Conservation (phyloP, 2,888 invertebrate genomes). For the Caenorhabditis zanzibari region DNA sequence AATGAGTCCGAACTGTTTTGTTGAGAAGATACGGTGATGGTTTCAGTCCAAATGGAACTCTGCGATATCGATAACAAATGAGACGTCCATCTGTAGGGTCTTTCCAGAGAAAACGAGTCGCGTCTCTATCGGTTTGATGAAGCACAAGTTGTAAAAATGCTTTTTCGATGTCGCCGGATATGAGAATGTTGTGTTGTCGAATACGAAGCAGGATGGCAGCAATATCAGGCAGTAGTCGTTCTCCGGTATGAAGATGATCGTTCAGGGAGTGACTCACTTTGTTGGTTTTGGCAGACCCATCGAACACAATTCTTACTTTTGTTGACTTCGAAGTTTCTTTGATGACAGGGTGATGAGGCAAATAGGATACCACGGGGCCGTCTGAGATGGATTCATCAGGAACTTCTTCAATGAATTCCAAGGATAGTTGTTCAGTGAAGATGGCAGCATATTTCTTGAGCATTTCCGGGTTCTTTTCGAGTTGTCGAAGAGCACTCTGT, state of each 20-base stretch:
- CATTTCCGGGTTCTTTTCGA: not conserved
- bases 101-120: conserved; percentile 67
- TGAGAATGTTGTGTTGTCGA: conserved; percentile 27
- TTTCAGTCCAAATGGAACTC: conserved; percentile 68
- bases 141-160: conserved; percentile 70
- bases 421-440: not conserved
- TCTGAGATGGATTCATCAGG: not conserved
- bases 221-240: conserved; percentile 54
- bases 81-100: not conserved
- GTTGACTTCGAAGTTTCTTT: not conserved
- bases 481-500: not conserved
- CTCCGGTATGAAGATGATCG: conserved; percentile 65
- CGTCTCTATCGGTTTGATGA: conserved; percentile 62
- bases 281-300: conserved; percentile 50
- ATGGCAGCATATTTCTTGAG: not conserved
- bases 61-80: conserved; percentile 54
- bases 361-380: not conserved
- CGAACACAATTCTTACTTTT: not conserved
- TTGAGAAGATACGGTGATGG: conserved; percentile 62
- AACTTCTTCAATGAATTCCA: conserved; percentile 11
- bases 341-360: conserved; percentile 4
- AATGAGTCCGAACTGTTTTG: conserved; percentile 43
- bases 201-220: conserved; percentile 61
- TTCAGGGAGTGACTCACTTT: conserved; percentile 54
- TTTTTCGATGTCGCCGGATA: conserved; percentile 70